Base-by-base conservation (phyloP, 2,797 vertebrate species). In the Hirundo rustica region DNA sequence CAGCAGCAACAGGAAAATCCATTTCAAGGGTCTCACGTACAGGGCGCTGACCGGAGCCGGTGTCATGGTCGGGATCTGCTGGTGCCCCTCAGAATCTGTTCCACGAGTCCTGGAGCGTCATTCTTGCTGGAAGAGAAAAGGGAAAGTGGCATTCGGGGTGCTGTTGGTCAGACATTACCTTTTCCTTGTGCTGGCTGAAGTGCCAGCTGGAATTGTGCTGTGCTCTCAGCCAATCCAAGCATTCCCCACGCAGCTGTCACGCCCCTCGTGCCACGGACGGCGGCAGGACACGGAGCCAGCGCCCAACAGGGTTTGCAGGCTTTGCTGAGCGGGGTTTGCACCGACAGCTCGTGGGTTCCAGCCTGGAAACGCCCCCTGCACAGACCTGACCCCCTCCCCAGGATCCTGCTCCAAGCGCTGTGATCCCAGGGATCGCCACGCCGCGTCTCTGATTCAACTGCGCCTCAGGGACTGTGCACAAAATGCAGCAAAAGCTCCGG, bases 1-100 rank as follows among this genome's bases (percentile, higher is more conserved):
- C 1, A 96, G 94, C n/a, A 97, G 89, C 45, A 83, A 48, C 44
- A 96, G 55, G 26, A 98, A 97, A n/a, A 92, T 16, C 81, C 92
- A 94, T 47, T 90, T 94, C 57, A 97, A 27, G 23, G 60, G 79
- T 30, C 72, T 80, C 50, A 26, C 2, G 13, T 65, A 66, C 93
- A 83, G 85, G 78, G 51, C 3, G 25, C 25, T 14, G 12, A 7
- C 17, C 4, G 27, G 34, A 45, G 3, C 11, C 1, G 3, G 27
- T 0, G 11, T 4, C 87, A 50, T 57, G 57, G 57, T 18, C 0
- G 2, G 42, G 15, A 18, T 15, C 32, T 44, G 48, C 26, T 40
- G 32, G 54, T 15, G 78, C 11, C 36, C 10, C 70, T 74, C 72
- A 57, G 38, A 47, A 36, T 16, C 36, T 1, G 5, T 2, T 13